Evolutionary conservation across 2,797 vertebrate genomes (phyloP).

Genomic region (Myotis findleyi): DNA sequence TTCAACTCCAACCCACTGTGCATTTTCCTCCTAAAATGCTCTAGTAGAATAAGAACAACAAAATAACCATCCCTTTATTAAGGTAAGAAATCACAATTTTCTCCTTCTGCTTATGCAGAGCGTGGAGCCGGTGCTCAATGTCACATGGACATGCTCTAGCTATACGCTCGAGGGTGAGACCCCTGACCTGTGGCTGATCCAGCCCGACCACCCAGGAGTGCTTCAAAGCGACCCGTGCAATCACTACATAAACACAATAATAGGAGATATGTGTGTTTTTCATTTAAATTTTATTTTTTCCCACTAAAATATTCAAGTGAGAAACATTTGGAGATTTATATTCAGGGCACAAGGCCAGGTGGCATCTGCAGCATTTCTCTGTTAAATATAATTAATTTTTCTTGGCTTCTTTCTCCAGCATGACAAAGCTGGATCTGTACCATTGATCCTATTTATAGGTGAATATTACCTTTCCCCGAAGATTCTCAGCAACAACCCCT

Average conservation of each 20-base stretch:
- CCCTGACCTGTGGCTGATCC: no score
- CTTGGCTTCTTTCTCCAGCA: constrained; percentile 71
- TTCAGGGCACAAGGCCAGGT: constrained; percentile 80
- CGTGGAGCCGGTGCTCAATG: rapidly evolving
- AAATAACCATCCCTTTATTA: neutral
- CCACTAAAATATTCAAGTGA: constrained; percentile 75
- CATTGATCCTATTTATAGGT: constrained; percentile 48
- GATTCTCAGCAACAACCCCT: neutral
- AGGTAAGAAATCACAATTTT: neutral
- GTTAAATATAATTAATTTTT: constrained; percentile 81
- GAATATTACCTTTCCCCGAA: neutral
- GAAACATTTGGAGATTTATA: constrained; percentile 83
- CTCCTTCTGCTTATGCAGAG: neutral
- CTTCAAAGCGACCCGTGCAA: neutral
- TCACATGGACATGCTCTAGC: rapidly evolving
- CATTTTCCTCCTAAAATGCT: neutral
- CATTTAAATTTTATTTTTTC: constrained; percentile 69
- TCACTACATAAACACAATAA: neutral
- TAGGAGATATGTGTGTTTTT: constrained; percentile 66
- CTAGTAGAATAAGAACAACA: neutral
- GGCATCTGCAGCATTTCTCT: constrained; percentile 75
- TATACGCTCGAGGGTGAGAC: neutral
- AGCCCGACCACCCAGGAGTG: neutral
- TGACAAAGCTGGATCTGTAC: constrained; percentile 64
- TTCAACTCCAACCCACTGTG: neutral